A percentile compares a stretch with the other conserved stretches of the same genome.
Evolutionary conservation across 2,113 vertebrate genomes (phyloP).

Genomic region (Clinocottus analis): DNA sequence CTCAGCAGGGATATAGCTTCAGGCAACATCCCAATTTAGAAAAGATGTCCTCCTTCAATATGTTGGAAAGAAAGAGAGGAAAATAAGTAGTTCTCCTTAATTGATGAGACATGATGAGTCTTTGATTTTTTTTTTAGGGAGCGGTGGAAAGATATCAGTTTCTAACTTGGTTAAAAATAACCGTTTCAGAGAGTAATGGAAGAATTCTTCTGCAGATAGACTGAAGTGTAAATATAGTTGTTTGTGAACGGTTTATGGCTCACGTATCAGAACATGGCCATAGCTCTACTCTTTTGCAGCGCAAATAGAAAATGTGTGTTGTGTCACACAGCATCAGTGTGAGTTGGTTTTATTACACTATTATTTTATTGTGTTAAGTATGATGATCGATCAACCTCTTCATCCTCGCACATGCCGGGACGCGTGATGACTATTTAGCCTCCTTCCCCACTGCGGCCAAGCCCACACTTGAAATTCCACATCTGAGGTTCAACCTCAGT

Average conservation of each 20-base stretch:
- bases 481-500: slow-evolving; percentile 10
- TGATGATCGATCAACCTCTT: background rate
- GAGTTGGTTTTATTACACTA: background rate
- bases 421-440: background rate
- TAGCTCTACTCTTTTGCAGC: background rate
- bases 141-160: background rate
- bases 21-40: slow-evolving; percentile 48
- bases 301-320: background rate
- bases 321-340: background rate
- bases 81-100: slow-evolving; percentile 27
- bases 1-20: slow-evolving; percentile 36
- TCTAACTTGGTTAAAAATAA: background rate
- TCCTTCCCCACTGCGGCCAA: background rate
- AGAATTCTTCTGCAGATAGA: background rate
- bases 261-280: background rate
- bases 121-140: slow-evolving; percentile 6
- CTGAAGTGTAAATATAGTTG: background rate
- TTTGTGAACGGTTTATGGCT: slow-evolving; percentile 1
- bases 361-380: background rate
- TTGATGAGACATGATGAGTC: slow-evolving; percentile 11
- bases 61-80: slow-evolving; percentile 26
- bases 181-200: background rate
- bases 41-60: slow-evolving; percentile 54
- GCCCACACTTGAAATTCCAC: background rate
- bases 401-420: background rate